Evolutionary conservation across 2,797 vertebrate genomes (phyloP).

Genomic region (Platalea minor): DNA sequence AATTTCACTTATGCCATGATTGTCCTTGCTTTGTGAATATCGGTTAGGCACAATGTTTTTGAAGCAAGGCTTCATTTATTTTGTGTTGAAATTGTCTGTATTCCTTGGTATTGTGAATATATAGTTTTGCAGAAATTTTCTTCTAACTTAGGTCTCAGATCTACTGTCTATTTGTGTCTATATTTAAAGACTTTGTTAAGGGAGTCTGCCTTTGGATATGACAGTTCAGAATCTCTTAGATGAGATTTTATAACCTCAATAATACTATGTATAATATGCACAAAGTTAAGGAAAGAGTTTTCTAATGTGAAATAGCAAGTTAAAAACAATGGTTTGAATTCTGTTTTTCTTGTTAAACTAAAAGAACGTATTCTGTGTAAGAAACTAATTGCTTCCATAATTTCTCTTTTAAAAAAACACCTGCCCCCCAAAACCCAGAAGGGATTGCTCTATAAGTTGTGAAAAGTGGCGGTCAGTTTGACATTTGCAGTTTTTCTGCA

Average conservation of each 20-base stretch:
- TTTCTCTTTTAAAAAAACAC: background rate
- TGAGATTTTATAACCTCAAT: background rate
- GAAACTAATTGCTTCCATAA: background rate
- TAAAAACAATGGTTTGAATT: background rate
- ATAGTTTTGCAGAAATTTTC: background rate
- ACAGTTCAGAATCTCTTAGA: background rate
- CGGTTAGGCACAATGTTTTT: background rate
- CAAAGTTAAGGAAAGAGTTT: background rate
- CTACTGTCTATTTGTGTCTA: background rate
- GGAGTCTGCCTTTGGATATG: background rate
- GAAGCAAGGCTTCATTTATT: background rate
- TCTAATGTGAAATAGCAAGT: background rate
- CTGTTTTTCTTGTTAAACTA: background rate
- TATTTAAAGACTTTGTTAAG: background rate
- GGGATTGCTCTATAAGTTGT: background rate
- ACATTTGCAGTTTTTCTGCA: background rate
- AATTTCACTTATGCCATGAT: conserved; percentile 13
- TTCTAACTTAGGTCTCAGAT: background rate
- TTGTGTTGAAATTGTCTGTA: background rate
- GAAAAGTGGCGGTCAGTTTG: background rate
- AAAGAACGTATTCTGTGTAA: background rate
- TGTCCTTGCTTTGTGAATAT: background rate
- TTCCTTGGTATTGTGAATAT: background rate
- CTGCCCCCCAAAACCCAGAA: background rate
- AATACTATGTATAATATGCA: background rate